Conservation (phyloP, 2,113 vertebrate genomes). For the Sinocyclocheilus anshuiensis region DNA sequence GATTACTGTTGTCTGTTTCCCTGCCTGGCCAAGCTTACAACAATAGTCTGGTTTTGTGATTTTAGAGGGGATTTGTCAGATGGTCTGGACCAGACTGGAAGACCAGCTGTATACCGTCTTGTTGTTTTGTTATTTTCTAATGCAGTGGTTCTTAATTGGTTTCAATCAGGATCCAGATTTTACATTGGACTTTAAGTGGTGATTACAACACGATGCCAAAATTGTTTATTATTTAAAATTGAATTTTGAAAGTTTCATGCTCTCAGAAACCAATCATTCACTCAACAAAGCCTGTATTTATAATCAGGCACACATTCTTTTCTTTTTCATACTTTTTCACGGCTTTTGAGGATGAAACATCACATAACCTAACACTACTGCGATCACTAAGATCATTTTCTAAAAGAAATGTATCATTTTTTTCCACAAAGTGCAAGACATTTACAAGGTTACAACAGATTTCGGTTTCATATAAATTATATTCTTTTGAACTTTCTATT, state of each 20-base stretch:
- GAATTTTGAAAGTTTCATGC: not conserved
- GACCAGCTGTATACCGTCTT: not conserved
- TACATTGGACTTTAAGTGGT: not conserved
- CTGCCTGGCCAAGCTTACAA: not conserved
- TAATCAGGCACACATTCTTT: not conserved
- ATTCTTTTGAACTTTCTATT: not conserved
- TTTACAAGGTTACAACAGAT: no score
- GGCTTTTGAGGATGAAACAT: not conserved
- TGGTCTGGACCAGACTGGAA: not conserved
- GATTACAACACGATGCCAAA: not conserved
- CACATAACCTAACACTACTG: not conserved
- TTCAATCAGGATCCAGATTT: constrained; percentile 7
- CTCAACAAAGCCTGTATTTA: not conserved
- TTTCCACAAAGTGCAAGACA: not conserved
- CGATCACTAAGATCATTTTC: not conserved
- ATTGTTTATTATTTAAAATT: not conserved
- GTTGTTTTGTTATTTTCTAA: not conserved
- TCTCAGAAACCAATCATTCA: not conserved
- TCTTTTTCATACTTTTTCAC: not conserved
- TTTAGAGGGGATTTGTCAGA: not conserved
- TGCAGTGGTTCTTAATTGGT: not conserved
- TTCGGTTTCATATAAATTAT: not conserved
- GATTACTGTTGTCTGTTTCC: not conserved
- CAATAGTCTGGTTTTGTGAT: not conserved
- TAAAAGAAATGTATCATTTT: not conserved